phyloP scores from a whole-genome alignment of 2,888 invertebrate genomes.

The Cheilosia variabilis region DNA sequence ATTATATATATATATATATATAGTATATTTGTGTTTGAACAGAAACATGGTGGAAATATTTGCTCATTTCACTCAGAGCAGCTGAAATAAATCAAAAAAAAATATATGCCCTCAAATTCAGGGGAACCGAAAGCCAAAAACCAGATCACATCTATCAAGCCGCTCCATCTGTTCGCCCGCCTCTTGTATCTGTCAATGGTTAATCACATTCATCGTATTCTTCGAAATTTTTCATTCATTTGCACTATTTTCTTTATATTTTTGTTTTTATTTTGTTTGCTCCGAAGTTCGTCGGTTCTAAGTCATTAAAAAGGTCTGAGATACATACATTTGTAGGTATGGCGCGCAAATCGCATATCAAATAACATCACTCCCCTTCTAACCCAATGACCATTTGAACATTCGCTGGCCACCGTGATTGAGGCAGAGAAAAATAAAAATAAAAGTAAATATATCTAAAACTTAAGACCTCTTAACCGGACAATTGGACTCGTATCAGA shows the following conservation, averaged over 20 bases:
- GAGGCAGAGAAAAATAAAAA: constrained; percentile 5
- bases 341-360: constrained; percentile 44
- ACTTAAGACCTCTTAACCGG: constrained; percentile 39
- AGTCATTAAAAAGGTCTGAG: constrained; percentile 8
- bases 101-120: background rate
- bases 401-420: constrained; percentile 55
- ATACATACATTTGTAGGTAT: background rate
- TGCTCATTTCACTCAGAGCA: background rate
- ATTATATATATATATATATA: too few relatives aligned
- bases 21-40: too few relatives aligned
- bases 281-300: background rate
- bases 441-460: background rate
- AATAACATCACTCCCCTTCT: constrained; percentile 56
- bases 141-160: constrained; percentile 35
- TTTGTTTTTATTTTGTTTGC: background rate
- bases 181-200: constrained; percentile 55
- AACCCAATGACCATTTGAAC: constrained; percentile 56
- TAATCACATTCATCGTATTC: constrained; percentile 54
- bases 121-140: constrained; percentile 15
- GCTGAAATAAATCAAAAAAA: background rate
- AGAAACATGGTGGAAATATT: background rate
- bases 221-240: constrained; percentile 26
- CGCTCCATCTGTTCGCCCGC: constrained; percentile 13
- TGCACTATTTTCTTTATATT: background rate
- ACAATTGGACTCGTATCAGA: constrained; percentile 22